These are phyloP conservation scores for Polyodon spathula DNA, from an alignment of 2,113 vertebrate species.

Conservation along the genomic window DNA sequence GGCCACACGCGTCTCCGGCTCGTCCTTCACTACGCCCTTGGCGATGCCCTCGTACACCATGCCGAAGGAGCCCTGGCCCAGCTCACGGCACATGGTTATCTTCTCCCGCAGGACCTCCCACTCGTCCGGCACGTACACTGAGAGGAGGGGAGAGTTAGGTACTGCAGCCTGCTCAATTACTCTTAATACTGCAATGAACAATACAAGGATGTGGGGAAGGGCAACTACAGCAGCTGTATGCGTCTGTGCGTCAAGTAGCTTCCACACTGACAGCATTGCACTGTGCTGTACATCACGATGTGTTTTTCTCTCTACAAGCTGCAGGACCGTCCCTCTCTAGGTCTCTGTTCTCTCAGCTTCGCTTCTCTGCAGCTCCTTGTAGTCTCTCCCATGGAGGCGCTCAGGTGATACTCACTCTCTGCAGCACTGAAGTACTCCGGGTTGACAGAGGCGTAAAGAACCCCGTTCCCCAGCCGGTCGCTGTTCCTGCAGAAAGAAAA, in stretches of 20 bases:
- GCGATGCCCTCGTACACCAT: slow-evolving; percentile 97
- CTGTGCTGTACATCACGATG: too few species aligned
- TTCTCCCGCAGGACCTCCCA: slow-evolving; percentile 97
- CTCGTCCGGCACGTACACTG: slow-evolving; percentile 93
- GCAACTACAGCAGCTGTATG: too few species aligned
- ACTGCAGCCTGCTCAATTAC: too few species aligned
- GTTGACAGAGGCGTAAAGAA: slow-evolving; percentile 94
- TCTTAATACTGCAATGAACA: too few species aligned
- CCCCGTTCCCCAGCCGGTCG: slow-evolving; percentile 89
- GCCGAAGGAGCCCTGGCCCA: slow-evolving; percentile 94
- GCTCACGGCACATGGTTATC: slow-evolving; percentile 86
- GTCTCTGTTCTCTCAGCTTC: too few species aligned
- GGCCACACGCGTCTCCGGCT: slow-evolving; percentile 85
- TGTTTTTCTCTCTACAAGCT: too few species aligned
- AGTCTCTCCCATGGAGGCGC: background rate
- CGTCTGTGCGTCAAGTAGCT: too few species aligned
- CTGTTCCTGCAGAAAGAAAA: slow-evolving; percentile 62
- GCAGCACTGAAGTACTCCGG: slow-evolving; percentile 96
- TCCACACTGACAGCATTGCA: too few species aligned
- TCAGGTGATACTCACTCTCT: slow-evolving; percentile 67
- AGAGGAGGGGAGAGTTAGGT: background rate
- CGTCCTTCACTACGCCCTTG: slow-evolving; percentile 91
- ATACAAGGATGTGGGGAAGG: too few species aligned
- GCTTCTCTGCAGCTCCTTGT: background rate
- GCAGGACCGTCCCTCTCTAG: too few species aligned